Evolutionary conservation across 2,888 invertebrate species (phyloP).

Genomic region (Azorinus chamasolen): DNA sequence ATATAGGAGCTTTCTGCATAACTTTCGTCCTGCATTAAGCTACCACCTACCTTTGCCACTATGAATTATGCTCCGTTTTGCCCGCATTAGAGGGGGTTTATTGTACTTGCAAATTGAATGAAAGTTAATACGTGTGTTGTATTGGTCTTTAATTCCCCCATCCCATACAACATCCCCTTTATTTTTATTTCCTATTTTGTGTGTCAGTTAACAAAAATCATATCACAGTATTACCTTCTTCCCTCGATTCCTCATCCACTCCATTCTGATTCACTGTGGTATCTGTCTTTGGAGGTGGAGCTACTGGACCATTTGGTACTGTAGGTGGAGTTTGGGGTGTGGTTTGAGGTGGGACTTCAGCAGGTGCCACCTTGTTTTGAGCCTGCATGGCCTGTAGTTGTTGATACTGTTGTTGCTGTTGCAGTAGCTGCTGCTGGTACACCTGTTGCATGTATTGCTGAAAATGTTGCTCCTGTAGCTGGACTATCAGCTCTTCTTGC

Average conservation of each 20-base stretch:
- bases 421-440: constrained; percentile 87
- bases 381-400: constrained; percentile 78
- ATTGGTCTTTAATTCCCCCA: too few species aligned
- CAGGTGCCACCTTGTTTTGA: constrained; percentile 37
- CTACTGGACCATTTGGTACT: constrained; percentile 70
- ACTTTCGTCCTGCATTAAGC: too few species aligned
- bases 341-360: constrained; percentile 23
- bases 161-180: too few species aligned
- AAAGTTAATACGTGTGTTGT: too few species aligned
- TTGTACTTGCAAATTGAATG: too few species aligned
- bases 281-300: constrained; percentile 85
- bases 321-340: constrained; percentile 20
- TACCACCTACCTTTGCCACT: too few species aligned
- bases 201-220: too few species aligned
- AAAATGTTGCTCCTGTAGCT: constrained; percentile 99
- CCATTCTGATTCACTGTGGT: constrained; percentile 15
- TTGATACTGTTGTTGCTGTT: constrained; percentile 88
- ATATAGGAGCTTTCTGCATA: too few species aligned
- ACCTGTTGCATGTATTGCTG: constrained; percentile 99
- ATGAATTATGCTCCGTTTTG: too few species aligned
- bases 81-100: too few species aligned
- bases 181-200: too few species aligned
- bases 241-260: constrained; percentile 6
- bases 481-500: constrained; percentile 96
- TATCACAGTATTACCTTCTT: constrained; percentile 11